Percentiles rank a stretch among this genome's conserved stretches.
These are phyloP conservation scores for Trachythela sp. DNA, from an alignment of 64 coral and sea anemone species.

Conservation along the genomic window DNA sequence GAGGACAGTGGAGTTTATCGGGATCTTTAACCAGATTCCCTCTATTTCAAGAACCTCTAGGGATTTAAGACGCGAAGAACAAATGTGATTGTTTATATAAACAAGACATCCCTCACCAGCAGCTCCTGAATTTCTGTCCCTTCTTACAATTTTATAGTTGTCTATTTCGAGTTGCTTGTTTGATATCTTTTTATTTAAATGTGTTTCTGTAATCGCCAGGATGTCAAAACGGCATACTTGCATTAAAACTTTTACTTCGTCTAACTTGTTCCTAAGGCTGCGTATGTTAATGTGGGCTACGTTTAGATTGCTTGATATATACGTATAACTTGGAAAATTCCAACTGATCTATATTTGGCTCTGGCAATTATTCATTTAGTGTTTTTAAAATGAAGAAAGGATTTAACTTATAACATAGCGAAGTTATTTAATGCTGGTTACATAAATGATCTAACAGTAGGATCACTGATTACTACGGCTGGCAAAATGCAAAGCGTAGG, in stretches of 20 bases:
- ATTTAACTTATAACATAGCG: no score
- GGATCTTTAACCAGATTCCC: conserved; percentile 10
- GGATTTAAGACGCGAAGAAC: conserved; percentile 13
- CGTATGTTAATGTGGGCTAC: no score
- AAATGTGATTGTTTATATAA: conserved; percentile 3
- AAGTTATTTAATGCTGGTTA: no score
- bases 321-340: no score
- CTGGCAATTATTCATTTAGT: no score
- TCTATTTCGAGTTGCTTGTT: conserved; percentile 40
- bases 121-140: conserved; percentile 31
- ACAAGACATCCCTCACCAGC: conserved; percentile 36
- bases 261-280: background rate
- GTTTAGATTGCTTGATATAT: no score
- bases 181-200: conserved; percentile 41
- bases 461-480: no score
- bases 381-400: no score
- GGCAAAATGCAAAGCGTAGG: no score
- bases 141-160: conserved; percentile 52
- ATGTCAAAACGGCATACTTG: conserved; percentile 33
- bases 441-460: no score
- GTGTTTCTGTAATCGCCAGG: conserved; percentile 47
- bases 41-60: conserved; percentile 1
- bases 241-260: background rate
- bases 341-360: no score
- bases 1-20: background rate